Evolutionary conservation across 2,113 vertebrate genomes (phyloP), one percentile per base, ranked within the genome.

Genomic region (Cyanocitta stelleri): DNA sequence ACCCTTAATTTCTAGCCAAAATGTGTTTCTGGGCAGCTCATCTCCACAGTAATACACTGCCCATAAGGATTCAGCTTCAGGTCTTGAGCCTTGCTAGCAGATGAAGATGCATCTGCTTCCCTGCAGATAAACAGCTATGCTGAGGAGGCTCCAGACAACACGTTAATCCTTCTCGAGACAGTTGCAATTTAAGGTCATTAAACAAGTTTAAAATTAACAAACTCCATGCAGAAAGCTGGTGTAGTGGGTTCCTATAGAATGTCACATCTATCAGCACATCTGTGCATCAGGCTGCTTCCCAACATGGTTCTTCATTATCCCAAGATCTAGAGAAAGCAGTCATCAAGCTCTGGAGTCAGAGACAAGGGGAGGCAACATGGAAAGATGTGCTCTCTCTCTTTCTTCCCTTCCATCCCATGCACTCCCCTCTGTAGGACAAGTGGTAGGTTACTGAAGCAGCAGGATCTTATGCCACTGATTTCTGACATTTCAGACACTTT

Each of bases 21-120:
- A 87, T 22, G 6, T 85, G 35, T 75, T 90, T 90, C 76, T 72
- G 91, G 94, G 59, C 79, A 84, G 88, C 78, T 83, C 85, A 76
- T 58, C 33, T 46, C 58, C 82, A 44, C 72, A 92, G 80, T 43
- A 81, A 89, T 51, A 48, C 27, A 16, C 48, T 79, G 74, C 44
- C 82, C 48, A 17, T 33, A 85, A 87, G 81, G 52, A 75, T 85
- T 81, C 48, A 30, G 78, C 49, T 92, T 92, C 80, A 81, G 72
- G 66, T 91, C 79, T 78, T 56, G 64, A 91, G 73, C 77, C 72
- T 82, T 52, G n/a, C 85, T 91, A 87, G 85, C 85, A 82, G 71
- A 91, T 83, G 85, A 95, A 94, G 91, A 90, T 94, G 41, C 74
- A 87, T 82, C 92, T 94, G 94, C 81, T 94, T 91, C 85, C 75